Evolutionary conservation across 2,113 vertebrate genomes (phyloP), one percentile per base, ranked within the genome.

Genomic region (Bubo bubo): DNA sequence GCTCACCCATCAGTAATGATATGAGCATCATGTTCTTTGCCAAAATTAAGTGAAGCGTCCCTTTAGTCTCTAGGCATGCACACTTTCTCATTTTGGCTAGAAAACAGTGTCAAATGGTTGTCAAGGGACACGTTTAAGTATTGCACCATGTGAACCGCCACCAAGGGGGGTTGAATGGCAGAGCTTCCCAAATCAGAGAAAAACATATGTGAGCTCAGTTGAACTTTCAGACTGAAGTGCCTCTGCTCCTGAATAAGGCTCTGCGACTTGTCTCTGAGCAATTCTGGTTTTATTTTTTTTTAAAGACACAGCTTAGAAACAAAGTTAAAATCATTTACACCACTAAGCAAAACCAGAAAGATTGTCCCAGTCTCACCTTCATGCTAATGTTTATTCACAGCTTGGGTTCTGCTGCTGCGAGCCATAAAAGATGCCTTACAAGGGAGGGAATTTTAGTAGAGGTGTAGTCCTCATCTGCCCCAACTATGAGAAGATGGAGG

Each of bases 111-210:
- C 74, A 66, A 77, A 55, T 9, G 43, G 66, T 52, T 53, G 56
- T 9, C 50, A 47, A 67, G 58, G 66, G 71, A 82, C 35, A 43
- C 1, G 4, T 26, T 82, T 18, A 20, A 79, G 9, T 43, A 34
- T 53, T 62, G n/a, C 58, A 64, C 21, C 24, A 34, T 6, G 32
- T 49, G 76, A 91, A 27, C 32, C 8, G 45, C 32, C 56, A 52
- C 32, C 8, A 30, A n/a, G 39, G 19, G 27, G 18, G 5, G 9
- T 14, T 0, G 0, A 62, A 64, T 10, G 21, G 62, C 58, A 72
- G 60, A 70, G 74, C 74, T 76, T 70, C 62, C 21, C 74, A 95
- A 79, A 77, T 60, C 37, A 68, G 9, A 43, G 41, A 26, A 74
- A 87, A 79, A 30, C 39, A 73, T 16, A 4, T 13, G 28, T 9